Percentiles rank a stretch among this genome's conserved stretches.
Evolutionary conservation across 2,888 invertebrate species (phyloP).

Genomic region (Chesias legatella): DNA sequence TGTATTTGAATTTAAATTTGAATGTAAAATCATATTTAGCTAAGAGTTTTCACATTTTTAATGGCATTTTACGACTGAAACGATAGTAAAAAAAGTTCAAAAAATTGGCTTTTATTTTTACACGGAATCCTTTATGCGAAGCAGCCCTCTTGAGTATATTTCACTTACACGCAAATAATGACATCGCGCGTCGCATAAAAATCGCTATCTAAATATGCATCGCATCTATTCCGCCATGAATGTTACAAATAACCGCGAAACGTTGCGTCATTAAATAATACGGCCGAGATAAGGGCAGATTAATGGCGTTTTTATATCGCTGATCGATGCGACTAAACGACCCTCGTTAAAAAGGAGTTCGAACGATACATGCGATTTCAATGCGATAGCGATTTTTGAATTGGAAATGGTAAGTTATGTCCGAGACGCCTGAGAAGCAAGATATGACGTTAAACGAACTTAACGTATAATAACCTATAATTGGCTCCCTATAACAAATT

Average conservation of each 20-base stretch:
- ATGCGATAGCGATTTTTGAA: slow-evolving; percentile 48
- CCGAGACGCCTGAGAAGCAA: not conserved
- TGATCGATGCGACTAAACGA: slow-evolving; percentile 60
- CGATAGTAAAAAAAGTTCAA: no score
- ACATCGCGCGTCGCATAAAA: slow-evolving; percentile 47
- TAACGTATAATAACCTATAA: no score
- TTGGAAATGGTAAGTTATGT: slow-evolving; percentile 3
- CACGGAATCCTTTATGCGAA: no score
- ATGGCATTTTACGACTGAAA: no score
- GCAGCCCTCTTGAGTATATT: slow-evolving; percentile 26
- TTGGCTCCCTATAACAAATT: no score
- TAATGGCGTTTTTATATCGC: slow-evolving; percentile 75
- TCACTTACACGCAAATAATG: slow-evolving; percentile 51
- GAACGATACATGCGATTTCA: slow-evolving; percentile 60
- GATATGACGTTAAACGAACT: no score
- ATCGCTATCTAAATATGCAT: slow-evolving; percentile 61
- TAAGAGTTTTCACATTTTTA: no score
- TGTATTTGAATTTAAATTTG: no score
- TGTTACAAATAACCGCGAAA: slow-evolving; percentile 77
- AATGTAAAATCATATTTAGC: no score
- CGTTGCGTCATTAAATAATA: slow-evolving; percentile 77
- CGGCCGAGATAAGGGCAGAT: slow-evolving; percentile 74
- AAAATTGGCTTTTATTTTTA: no score
- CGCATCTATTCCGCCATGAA: slow-evolving; percentile 63
- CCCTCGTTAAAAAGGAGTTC: slow-evolving; percentile 64